Base-by-base conservation (phyloP, 2,888 invertebrate species). In the Xestobium rufovillosum region DNA sequence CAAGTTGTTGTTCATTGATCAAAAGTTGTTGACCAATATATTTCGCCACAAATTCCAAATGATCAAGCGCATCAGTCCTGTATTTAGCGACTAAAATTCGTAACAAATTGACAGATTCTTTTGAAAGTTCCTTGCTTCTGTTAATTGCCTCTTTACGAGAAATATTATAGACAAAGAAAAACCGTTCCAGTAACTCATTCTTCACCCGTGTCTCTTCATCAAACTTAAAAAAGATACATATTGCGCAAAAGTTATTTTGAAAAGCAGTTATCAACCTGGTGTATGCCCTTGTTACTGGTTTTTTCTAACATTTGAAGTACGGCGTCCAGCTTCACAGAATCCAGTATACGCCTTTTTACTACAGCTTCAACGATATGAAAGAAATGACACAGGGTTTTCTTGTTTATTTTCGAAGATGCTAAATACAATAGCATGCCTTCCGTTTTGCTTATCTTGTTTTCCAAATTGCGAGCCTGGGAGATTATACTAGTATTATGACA, bases 1-100 rank as follows among this genome's bases (percentile, higher is more conserved):
- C 23, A 19, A 19, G 23, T 19, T 19, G 23, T n/a, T 8, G 6
- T 19, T 19, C 23, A 19, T 19, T 19, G 23, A 19, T n/a, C n/a
- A 19, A 19, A 6, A 19, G 23, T n/a, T n/a, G 6, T n/a, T 19
- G 23, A 8, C 23, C 23, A 19, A 19, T 19, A 19, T 19, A 19
- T n/a, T 19, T 19, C 6, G 23, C 23, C 6, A 19, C n/a, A 8
- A 19, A 19, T 19, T 19, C 23, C 23, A 19, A n/a, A 19, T 19
- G 23, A 19, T 6, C 6, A n/a, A 8, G 23, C 23, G n/a, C 6
- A n/a, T n/a, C 23, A 19, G 23, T n/a, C 6, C 23, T 6, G n/a
- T 19, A 19, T 19, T 19, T 19, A n/a, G 23, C 23, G 6, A n/a
- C 23, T n/a, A 19, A 19, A 19, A 19, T 19, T 8, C 23, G 23